Percentiles rank a stretch among this genome's conserved stretches.
Evolutionary conservation across 2,113 vertebrate genomes (phyloP).

Genomic region (Sisor rabdophorus): DNA sequence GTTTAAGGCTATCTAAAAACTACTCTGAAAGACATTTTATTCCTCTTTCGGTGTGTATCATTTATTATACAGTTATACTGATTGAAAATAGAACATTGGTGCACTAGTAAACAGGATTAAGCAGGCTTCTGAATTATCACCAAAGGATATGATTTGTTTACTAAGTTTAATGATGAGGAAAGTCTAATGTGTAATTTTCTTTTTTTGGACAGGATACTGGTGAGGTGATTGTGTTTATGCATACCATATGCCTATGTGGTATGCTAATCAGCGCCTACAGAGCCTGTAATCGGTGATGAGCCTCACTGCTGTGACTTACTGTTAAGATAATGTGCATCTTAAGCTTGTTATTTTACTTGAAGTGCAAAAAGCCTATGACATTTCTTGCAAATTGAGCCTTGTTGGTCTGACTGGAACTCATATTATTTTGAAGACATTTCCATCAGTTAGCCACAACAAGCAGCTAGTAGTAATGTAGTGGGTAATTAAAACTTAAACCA

Average conservation of each 20-base stretch:
- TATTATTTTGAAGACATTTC: conserved; percentile 31
- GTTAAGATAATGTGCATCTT: conserved; percentile 1
- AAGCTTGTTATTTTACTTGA: background rate
- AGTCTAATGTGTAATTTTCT: conserved; percentile 1
- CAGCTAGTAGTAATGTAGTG: conserved; percentile 52
- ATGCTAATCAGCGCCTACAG: conserved; percentile 19
- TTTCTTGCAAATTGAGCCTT: background rate
- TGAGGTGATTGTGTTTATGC: background rate
- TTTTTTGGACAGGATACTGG: background rate
- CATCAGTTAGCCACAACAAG: conserved; percentile 26
- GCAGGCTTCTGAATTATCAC: background rate
- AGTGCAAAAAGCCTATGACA: background rate
- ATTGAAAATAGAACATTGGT: too few species aligned
- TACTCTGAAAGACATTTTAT: too few species aligned
- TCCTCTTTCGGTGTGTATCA: too few species aligned
- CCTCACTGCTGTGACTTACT: conserved; percentile 3
- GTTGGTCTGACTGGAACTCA: background rate
- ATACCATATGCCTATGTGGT: conserved; percentile 11
- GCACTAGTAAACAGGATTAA: background rate
- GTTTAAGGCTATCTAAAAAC: too few species aligned
- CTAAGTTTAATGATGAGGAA: background rate
- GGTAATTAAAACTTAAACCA: conserved; percentile 71
- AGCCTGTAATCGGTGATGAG: conserved; percentile 4
- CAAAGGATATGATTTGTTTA: background rate
- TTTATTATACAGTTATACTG: too few species aligned